These are phyloP conservation scores for Megaceryle alcyon DNA, from an alignment of 2,797 vertebrate genomes.

Conservation along the genomic window DNA sequence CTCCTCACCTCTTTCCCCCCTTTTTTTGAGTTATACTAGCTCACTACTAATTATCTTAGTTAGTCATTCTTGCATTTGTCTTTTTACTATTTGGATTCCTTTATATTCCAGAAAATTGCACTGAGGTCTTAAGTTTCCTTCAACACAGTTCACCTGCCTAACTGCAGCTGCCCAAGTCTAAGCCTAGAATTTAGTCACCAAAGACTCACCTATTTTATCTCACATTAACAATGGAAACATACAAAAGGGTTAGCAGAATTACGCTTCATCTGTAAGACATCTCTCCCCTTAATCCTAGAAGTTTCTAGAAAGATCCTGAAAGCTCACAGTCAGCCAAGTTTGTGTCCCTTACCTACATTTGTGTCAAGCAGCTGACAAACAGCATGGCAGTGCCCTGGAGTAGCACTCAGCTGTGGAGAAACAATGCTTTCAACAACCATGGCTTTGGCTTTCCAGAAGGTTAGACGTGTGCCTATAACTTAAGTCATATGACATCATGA, in stretches of 20 bases:
- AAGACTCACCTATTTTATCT: neutral
- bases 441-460: neutral
- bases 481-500: neutral
- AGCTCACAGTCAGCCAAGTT: neutral
- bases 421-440: neutral
- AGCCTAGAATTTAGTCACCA: neutral
- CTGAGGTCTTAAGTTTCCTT: neutral
- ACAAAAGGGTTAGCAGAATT: neutral
- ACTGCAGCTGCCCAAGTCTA: neutral
- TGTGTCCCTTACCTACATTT: neutral
- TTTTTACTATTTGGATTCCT: neutral
- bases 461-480: neutral
- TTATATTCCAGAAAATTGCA: neutral
- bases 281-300: neutral
- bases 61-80: neutral
- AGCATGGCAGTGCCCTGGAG: neutral
- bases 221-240: neutral
- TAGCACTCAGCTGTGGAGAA: neutral
- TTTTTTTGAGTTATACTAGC: neutral
- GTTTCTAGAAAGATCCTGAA: neutral
- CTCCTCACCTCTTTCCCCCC: fast-evolving
- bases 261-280: neutral
- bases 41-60: neutral
- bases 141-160: neutral
- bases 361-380: neutral